Evolutionary conservation across 2,113 vertebrate genomes (phyloP), one percentile per base, ranked within the genome.

Genomic region (Microtus montanus): DNA sequence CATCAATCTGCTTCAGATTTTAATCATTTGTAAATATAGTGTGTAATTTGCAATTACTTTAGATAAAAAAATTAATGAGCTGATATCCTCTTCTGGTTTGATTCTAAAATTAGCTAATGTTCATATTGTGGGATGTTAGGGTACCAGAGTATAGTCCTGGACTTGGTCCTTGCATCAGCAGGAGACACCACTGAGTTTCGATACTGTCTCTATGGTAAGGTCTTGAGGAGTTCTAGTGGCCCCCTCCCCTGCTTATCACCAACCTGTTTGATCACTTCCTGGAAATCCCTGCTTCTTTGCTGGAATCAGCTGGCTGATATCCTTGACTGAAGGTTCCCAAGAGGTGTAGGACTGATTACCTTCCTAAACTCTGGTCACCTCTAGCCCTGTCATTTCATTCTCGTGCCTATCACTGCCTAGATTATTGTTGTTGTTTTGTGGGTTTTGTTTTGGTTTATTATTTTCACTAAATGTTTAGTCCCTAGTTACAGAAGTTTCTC

Each of bases 141-240:
- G 1, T 11, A 44, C 64, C 35, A 17, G 0, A 11, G 3, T 7
- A 9, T 71, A 38, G 15, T 41, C 26, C 35, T 15, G 1, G 30
- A 1, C 20, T 7, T 61, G 13, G 15, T 63, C n/a, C 24, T 44
- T 66, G 3, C 20, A 6, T 90, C 30, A 13, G 6, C 30, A 33
- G 58, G 30, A 38, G 73, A 38, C n/a, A 10, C 49, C 47, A 28
- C 7, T 22, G 7, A 74, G 41, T 14, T 83, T 47, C 33, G 19
- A 84, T 38, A 35, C 9, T 33, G 61, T 10, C 8, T 89, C 44
- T 8, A 41, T 4, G n/a, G n/a, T n/a, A n/a, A n/a, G n/a, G n/a
- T n/a, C n/a, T n/a, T n/a, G 24, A 54, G 78, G 30, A 41, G 58
- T 66, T 68, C 5, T 17, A 35, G 66, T 73, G 33, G 3, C 44